Conservation (phyloP, 2,113 vertebrate species). For the Camarhynchus parvulus region DNA sequence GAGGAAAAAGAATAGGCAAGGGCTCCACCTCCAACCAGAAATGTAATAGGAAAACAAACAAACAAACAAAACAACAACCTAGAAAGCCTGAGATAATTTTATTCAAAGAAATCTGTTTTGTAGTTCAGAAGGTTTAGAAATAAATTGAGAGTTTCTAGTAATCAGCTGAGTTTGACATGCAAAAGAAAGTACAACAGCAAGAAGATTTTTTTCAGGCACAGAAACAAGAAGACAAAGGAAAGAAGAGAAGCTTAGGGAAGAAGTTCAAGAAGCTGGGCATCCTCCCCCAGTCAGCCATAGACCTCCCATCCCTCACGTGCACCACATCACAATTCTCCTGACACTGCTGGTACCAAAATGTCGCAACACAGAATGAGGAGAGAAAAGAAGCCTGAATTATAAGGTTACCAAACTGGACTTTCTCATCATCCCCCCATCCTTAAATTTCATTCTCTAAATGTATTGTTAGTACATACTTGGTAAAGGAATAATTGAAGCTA, state of each 20-base stretch:
- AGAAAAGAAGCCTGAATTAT: background rate
- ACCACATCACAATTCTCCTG: background rate
- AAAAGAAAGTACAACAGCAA: background rate
- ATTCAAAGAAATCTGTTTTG: background rate
- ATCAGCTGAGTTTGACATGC: background rate
- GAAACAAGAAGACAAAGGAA: background rate
- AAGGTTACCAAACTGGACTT: background rate
- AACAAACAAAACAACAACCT: background rate
- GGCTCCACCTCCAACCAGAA: background rate
- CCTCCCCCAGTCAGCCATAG: background rate
- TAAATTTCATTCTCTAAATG: background rate
- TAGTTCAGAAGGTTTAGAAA: background rate
- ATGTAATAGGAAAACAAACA: background rate
- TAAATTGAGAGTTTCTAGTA: background rate
- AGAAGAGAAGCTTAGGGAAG: background rate
- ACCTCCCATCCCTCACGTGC: accelerated
- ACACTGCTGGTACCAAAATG: background rate
- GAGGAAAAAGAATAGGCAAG: background rate
- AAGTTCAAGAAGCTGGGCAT: background rate
- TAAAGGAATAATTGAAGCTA: background rate
- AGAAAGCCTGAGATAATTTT: background rate
- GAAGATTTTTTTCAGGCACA: background rate
- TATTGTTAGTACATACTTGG: background rate
- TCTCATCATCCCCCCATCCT: background rate
- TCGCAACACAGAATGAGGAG: background rate